A percentile compares a stretch with the other conserved stretches of the same genome.
These are phyloP conservation scores for Enteromius treurensis DNA, from an alignment of 2,797 vertebrate genomes.

Conservation along the genomic window DNA sequence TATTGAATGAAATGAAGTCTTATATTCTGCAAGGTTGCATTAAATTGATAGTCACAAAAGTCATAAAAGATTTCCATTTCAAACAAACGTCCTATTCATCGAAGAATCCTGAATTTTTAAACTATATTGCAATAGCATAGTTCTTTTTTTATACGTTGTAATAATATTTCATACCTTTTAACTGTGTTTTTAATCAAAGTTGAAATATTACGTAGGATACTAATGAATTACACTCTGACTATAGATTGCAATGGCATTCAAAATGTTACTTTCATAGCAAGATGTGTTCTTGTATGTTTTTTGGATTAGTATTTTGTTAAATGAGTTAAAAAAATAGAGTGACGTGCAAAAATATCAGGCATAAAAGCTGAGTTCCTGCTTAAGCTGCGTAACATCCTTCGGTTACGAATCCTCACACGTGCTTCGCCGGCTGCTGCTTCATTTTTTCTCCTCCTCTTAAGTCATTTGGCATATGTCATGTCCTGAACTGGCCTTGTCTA, in stretches of 20 bases:
- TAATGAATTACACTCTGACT: not conserved
- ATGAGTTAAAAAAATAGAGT: not conserved
- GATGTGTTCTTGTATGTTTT: not conserved
- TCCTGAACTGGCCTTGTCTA: conserved; percentile 24
- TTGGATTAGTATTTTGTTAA: not conserved
- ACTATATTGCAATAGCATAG: too few species aligned
- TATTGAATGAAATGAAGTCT: not conserved
- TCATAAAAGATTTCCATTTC: not conserved
- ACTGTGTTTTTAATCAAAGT: not conserved
- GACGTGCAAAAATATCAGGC: not conserved
- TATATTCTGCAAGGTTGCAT: not conserved
- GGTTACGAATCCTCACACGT: not conserved
- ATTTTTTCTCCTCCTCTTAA: not conserved
- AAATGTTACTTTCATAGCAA: not conserved
- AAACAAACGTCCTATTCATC: not conserved
- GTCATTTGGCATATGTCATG: conserved; percentile 16
- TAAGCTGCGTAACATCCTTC: not conserved
- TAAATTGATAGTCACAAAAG: not conserved
- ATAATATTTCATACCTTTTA: not conserved
- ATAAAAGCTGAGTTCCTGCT: not conserved
- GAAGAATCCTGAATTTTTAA: not conserved
- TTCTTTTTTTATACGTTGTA: too few species aligned
- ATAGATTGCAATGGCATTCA: not conserved
- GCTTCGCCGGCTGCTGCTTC: not conserved
- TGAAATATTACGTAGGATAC: too few species aligned